A percentile compares a stretch with the other conserved stretches of the same genome.
Evolutionary conservation across 2,113 vertebrate genomes (phyloP).

Genomic region (Dasyprocta punctata): DNA sequence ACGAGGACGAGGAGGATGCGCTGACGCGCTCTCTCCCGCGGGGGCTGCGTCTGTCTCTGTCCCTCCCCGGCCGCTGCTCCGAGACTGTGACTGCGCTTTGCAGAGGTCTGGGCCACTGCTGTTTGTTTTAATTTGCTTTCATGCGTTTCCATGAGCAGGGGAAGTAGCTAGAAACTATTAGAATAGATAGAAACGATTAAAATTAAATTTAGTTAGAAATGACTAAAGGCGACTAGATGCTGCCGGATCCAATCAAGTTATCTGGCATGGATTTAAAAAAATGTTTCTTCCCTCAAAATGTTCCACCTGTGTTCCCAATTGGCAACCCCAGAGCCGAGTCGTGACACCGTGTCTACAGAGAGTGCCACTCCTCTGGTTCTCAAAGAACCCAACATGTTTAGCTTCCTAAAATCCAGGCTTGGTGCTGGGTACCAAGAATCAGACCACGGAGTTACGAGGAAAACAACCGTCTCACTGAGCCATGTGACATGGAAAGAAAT

Average conservation of each 20-base stretch:
- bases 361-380: not conserved
- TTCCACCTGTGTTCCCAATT: not conserved
- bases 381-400: not conserved
- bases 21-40: not conserved
- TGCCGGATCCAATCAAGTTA: not conserved
- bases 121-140: not conserved
- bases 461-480: not conserved
- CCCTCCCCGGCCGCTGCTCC: not conserved
- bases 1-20: not conserved
- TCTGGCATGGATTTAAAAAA: not conserved
- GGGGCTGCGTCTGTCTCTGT: not conserved
- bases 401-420: not conserved
- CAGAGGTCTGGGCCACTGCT: not conserved
- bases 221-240: not conserved
- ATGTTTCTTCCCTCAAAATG: not conserved
- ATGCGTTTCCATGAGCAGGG: not conserved
- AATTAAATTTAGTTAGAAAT: not conserved
- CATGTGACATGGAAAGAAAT: not conserved
- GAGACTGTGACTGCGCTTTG: not conserved
- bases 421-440: not conserved
- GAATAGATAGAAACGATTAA: not conserved
- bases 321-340: not conserved
- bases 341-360: rapidly evolving
- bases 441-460: not conserved
- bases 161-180: not conserved